Conservation (phyloP, 2,888 invertebrate species). For the Deladenus siricidicola region DNA sequence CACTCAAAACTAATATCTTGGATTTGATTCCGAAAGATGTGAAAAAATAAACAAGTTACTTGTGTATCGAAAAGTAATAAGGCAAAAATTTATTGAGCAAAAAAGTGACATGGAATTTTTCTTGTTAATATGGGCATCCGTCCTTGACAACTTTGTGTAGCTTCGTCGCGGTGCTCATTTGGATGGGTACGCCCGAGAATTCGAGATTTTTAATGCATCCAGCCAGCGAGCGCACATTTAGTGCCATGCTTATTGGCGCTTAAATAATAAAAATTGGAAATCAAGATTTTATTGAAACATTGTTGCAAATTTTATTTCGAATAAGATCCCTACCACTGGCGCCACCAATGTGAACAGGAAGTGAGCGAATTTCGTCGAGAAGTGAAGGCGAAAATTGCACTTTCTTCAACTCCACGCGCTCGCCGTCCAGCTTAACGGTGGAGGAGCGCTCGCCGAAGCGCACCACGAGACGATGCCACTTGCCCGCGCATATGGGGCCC, state of each 20-base stretch:
- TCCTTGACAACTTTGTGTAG: constrained; percentile 37
- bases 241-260: constrained; percentile 14
- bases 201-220: constrained; percentile 38
- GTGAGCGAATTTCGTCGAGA: constrained; percentile 26
- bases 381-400: constrained; percentile 17
- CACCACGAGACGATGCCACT: constrained; percentile 39
- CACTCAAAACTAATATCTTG: too few relatives aligned
- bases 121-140: constrained; percentile 39
- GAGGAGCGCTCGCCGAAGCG: constrained; percentile 17
- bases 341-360: constrained; percentile 37
- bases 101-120: too few relatives aligned
- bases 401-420: constrained; percentile 15
- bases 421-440: constrained; percentile 19
- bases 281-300: not conserved
- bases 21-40: too few relatives aligned
- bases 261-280: not conserved
- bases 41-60: too few relatives aligned
- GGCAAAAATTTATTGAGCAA: too few relatives aligned
- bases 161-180: constrained; percentile 32
- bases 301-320: not conserved
- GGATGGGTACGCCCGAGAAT: constrained; percentile 26
- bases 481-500: constrained; percentile 32
- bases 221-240: constrained; percentile 21
- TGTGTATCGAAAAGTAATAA: too few relatives aligned
- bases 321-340: constrained; percentile 20